Base-by-base conservation (phyloP, 2,113 vertebrate genomes). In the Pomatostomus ruficeps region DNA sequence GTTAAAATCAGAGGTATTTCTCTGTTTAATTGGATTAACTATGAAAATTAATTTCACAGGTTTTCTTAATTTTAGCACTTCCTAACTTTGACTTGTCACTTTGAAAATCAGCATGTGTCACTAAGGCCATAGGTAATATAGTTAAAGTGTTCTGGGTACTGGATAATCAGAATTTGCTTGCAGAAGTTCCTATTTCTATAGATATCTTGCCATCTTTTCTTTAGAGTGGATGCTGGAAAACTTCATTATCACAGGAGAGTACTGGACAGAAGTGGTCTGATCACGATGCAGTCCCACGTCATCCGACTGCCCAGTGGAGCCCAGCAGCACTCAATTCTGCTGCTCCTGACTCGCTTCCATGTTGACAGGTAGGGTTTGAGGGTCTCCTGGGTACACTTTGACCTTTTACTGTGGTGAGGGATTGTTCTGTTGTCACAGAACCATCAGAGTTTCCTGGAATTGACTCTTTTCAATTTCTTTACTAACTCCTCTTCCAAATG, bases 171-270 rank as follows among this genome's bases (percentile, higher is more conserved):
- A 49, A 38, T 38, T 55, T 33, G 15, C 36, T 83, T 71, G 40
- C 52, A 67, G 23, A 67, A 73, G 25, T 63, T 57, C 20, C 36
- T 35, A 1, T 35, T 46, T n/a, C 55, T 67, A 3, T 42, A 24
- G n/a, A 15, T 77, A 6, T 10, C 28, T 92, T 91, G 26, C 57
- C 45, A 43, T 82, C 20, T 91, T 61, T 78, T 71, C 38, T 74
- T 65, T 61, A 99, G 99, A 94, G 98, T 98, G 10, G 99, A 99
- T 54, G 98, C 99, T 33, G 98, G 99, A 19, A 99, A 99, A 96
- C 95, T 99, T 63, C 99, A 99, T 96, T 99, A 99, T 95, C 97
- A 99, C 86, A 98, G 99, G 80, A 98, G 98, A 84, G 98, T 98
- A 9, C 45, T 99, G 75, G 98, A 99, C 96, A 98, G 91, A 73